Base-by-base conservation (phyloP, 2,888 invertebrate genomes). In the Drosophila recens region DNA sequence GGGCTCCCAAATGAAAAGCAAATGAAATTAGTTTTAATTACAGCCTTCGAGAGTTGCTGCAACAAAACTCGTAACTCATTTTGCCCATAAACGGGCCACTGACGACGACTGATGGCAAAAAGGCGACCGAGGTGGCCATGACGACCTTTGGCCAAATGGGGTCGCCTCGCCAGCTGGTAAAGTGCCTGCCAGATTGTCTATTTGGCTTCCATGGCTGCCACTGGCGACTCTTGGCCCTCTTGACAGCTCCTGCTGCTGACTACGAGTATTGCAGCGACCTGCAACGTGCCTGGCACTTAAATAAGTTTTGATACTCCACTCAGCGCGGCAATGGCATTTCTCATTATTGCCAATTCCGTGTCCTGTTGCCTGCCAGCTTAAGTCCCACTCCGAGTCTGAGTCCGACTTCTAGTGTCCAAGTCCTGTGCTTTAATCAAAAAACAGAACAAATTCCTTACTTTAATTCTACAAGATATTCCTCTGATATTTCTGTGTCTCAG, bases 261-360 rank as follows among this genome's bases (percentile, higher is more conserved):
- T 71, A 68, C 69, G 78, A 62, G 64, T 71, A 68, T 73, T 74
- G 69, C 82, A 76, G 78, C 84, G 62, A 46, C 76, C 67, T 87
- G 83, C 90, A 89, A 86, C 86, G 89, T 86, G 90, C 90, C 58
- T 86, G 71, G 90, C 90, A 86, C 86, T 90, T 90, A 86, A 86
- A 90, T 86, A 89, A 86, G 87, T 86, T 86, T 81, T 76, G 70
- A 80, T 80, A 70, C 82, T 70, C 71, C 62, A 70, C 67, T 74
- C 68, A 53, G 27, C 52, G 52, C 59, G 65, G 75, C 76, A 79
- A 72, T 69, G 68, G 72, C 56, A 75, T 75, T 72, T 66, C 63
- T 73, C 72, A 63, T 67, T 59, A 59, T 81, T 69, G 58, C 56
- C 84, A 52, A 52, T 66, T 54, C 46, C 53, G 23, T 49, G 34